Conservation (phyloP, 2,888 invertebrate species). For the Selenia dentaria region DNA sequence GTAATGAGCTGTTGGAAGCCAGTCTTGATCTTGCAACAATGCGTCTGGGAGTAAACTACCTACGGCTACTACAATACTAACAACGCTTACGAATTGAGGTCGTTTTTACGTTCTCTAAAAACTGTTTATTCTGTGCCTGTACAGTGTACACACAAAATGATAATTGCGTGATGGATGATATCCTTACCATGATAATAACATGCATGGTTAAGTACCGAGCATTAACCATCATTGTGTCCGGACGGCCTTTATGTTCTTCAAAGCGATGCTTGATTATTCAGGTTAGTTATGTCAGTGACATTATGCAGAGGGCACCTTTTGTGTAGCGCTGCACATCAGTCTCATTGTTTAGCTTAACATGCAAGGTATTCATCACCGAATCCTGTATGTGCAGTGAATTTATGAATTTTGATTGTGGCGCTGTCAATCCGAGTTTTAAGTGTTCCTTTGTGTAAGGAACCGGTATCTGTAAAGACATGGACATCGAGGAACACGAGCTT, state of each 20-base stretch:
- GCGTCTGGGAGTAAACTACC: background rate
- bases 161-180: too few relatives aligned
- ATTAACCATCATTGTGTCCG: constrained; percentile 5
- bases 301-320: constrained; percentile 11
- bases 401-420: background rate
- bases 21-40: constrained; percentile 6
- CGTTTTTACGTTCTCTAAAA: too few relatives aligned
- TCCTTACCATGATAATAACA: background rate
- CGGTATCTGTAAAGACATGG: too few relatives aligned
- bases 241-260: constrained; percentile 1
- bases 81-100: too few relatives aligned
- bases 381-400: constrained; percentile 16
- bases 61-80: too few relatives aligned
- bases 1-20: constrained; percentile 15
- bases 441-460: too few relatives aligned
- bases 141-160: too few relatives aligned
- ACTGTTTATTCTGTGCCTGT: too few relatives aligned
- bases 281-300: constrained; percentile 10
- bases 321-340: constrained; percentile 2
- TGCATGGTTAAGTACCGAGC: background rate
- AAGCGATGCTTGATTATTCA: constrained; percentile 6
- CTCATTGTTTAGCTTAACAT: constrained; percentile 7
- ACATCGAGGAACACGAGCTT: too few relatives aligned
- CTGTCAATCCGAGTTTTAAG: background rate
- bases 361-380: constrained; percentile 11